Evolutionary conservation across 2,113 vertebrate genomes (phyloP).

Genomic region (Erythrocercus mccallii): DNA sequence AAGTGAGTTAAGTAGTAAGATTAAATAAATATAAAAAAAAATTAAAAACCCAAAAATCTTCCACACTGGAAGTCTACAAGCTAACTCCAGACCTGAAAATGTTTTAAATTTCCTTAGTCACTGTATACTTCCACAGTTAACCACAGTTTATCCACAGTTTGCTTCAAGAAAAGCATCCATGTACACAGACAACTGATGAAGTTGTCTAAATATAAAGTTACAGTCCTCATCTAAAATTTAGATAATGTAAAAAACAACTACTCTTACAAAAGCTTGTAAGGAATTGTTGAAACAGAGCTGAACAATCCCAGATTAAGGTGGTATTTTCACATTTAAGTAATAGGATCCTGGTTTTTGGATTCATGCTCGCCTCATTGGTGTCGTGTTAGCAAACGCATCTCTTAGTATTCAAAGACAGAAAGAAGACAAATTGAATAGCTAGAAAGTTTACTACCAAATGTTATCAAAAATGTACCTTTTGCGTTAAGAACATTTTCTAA

Average conservation of each 20-base stretch:
- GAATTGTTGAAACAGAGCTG: not conserved
- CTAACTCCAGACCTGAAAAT: not conserved
- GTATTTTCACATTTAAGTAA: not conserved
- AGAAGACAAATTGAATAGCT: not conserved
- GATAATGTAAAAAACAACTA: not conserved
- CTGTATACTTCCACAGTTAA: not conserved
- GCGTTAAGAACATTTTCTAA: not conserved
- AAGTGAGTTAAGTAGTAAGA: not conserved
- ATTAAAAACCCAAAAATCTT: not conserved
- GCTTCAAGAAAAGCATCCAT: not conserved
- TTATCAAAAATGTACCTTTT: not conserved
- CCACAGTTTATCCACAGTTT: not conserved
- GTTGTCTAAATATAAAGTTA: not conserved
- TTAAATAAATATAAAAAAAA: not conserved
- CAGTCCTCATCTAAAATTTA: not conserved
- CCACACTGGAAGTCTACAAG: not conserved
- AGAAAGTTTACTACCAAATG: not conserved
- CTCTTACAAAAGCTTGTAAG: not conserved
- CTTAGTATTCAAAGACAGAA: not conserved
- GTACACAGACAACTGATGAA: not conserved
- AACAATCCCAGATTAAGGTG: not conserved
- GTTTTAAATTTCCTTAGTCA: not conserved
- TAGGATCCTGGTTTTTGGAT: not conserved
- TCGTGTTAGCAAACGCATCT: not conserved
- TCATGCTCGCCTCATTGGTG: fast-evolving